Evolutionary conservation across 1,140 invertebrate species (phyloP).

Genomic region (Drosophila lowei): DNA sequence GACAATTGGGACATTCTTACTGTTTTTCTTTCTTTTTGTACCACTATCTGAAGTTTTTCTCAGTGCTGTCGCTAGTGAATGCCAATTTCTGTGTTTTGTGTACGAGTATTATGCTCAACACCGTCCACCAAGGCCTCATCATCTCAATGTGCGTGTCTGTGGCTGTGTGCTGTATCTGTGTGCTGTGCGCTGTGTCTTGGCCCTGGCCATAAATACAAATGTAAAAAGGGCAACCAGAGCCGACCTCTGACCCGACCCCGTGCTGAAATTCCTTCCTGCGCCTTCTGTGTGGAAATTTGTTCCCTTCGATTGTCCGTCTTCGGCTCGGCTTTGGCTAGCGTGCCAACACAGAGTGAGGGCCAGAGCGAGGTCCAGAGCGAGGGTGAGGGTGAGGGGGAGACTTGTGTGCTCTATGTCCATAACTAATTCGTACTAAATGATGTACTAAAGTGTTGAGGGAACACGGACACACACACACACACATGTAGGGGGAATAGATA

Average conservation of each 20-base stretch:
- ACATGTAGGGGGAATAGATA: background rate
- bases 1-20: no score
- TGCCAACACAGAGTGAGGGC: background rate
- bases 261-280: constrained; percentile 17
- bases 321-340: constrained; percentile 4
- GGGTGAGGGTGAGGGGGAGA: constrained; percentile 1
- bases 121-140: constrained; percentile 16
- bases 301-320: constrained; percentile 31
- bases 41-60: background rate
- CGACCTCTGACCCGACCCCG: constrained; percentile 38
- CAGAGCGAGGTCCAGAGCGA: background rate
- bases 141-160: constrained; percentile 5
- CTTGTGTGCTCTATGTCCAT: constrained; percentile 64
- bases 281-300: constrained; percentile 16
- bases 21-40: no score
- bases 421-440: constrained; percentile 80
- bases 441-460: constrained; percentile 75
- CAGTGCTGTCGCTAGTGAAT: constrained; percentile 33
- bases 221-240: constrained; percentile 66
- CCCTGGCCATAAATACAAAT: constrained; percentile 74
- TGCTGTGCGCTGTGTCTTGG: constrained; percentile 26
- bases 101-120: constrained; percentile 34
- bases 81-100: constrained; percentile 36
- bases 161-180: no score
- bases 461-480: constrained; percentile 23